phyloP scores from a whole-genome alignment of 2,888 invertebrate genomes.

The Ceraclea dissimilis region DNA sequence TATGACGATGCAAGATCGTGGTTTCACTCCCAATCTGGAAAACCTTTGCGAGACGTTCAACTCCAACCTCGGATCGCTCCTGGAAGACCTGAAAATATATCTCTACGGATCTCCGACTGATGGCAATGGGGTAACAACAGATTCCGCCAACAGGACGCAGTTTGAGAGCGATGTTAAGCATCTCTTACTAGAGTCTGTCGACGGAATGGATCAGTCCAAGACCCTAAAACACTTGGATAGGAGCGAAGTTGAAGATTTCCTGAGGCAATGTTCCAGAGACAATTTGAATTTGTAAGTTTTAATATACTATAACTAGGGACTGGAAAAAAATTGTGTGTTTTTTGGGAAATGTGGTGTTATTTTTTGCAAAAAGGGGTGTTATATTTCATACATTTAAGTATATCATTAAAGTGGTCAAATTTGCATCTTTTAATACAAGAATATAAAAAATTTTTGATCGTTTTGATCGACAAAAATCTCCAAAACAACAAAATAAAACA shows the following conservation, averaged over 20 bases:
- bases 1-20: slow-evolving; percentile 71
- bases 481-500: too few species aligned
- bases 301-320: too few species aligned
- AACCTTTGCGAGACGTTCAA: slow-evolving; percentile 62
- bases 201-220: slow-evolving; percentile 29
- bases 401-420: too few species aligned
- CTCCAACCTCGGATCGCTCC: slow-evolving; percentile 50
- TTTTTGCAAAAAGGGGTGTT: too few species aligned
- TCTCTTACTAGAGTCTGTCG: slow-evolving; percentile 13
- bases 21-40: slow-evolving; percentile 67
- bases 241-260: slow-evolving; percentile 43
- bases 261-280: slow-evolving; percentile 44
- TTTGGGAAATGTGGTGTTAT: too few species aligned
- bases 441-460: too few species aligned
- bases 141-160: slow-evolving; percentile 26
- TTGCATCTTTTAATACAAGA: too few species aligned
- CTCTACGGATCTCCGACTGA: slow-evolving; percentile 48
- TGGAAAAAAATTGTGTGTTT: too few species aligned
- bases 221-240: slow-evolving; percentile 37
- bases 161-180: slow-evolving; percentile 33
- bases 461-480: too few species aligned
- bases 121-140: slow-evolving; percentile 21
- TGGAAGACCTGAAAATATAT: slow-evolving; percentile 63
- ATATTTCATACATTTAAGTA: too few species aligned
- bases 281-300: slow-evolving; percentile 43